These are phyloP conservation scores for Bactericera cockerelli DNA, from an alignment of 1,140 invertebrate genomes.

Conservation along the genomic window DNA sequence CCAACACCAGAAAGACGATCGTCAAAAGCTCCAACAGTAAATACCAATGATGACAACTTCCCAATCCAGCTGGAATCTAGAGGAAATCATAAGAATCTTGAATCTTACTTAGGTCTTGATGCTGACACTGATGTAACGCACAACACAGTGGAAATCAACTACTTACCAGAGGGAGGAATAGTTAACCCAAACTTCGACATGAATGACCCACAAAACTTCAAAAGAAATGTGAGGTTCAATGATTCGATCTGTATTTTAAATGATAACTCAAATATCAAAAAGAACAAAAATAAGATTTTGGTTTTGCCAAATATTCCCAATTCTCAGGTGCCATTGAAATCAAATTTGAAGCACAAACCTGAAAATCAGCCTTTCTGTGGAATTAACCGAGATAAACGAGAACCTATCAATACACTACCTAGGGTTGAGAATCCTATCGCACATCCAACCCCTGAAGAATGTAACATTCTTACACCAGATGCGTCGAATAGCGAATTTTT, in stretches of 20 bases:
- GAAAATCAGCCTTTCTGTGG: background rate
- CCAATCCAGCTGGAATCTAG: background rate
- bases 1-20: background rate
- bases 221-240: constrained; percentile 5
- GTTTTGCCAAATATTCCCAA: background rate
- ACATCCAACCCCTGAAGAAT: too few relatives aligned
- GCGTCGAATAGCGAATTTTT: too few relatives aligned
- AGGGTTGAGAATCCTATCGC: too few relatives aligned
- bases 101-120: background rate
- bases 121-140: background rate
- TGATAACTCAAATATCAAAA: background rate
- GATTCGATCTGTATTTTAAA: background rate
- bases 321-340: background rate
- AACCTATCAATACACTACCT: too few relatives aligned
- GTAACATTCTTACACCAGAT: too few relatives aligned
- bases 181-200: background rate
- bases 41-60: background rate
- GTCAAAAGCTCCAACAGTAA: too few relatives aligned
- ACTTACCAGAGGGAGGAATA: background rate
- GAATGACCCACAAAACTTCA: constrained; percentile 1
- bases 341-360: constrained; percentile 3
- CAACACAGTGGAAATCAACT: background rate
- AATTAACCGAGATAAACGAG: too few relatives aligned
- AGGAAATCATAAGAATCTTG: background rate
- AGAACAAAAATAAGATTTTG: background rate